These are phyloP conservation scores for Ornithoptera priamus DNA, from an alignment of 2,888 invertebrate genomes.

Conservation along the genomic window DNA sequence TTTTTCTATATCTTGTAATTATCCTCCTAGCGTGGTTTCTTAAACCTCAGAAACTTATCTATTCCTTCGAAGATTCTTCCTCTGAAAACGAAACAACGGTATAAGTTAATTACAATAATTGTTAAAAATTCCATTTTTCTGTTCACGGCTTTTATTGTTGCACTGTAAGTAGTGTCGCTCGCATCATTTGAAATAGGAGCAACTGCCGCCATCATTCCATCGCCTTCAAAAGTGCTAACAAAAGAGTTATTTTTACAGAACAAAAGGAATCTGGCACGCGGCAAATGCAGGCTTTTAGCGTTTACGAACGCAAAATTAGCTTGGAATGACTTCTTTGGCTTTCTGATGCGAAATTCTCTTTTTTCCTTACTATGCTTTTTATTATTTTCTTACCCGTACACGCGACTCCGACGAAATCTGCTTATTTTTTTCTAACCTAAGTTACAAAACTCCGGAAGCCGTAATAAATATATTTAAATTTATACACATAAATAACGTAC, in stretches of 20 bases:
- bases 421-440: background rate
- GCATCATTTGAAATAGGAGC: slow-evolving; percentile 28
- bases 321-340: slow-evolving; percentile 26
- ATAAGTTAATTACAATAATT: background rate
- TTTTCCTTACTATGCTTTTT: background rate
- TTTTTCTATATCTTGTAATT: background rate
- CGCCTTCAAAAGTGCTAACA: slow-evolving; percentile 17
- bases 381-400: background rate
- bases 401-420: background rate
- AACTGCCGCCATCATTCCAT: slow-evolving; percentile 25
- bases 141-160: background rate
- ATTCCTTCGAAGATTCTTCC: background rate
- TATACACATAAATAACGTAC: too few relatives aligned
- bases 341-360: slow-evolving; percentile 15
- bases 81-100: background rate
- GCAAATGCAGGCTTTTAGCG: slow-evolving; percentile 29
- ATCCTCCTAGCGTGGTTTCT: background rate
- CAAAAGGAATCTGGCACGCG: slow-evolving; percentile 26
- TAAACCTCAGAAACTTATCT: background rate
- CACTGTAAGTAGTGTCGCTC: slow-evolving; percentile 15
- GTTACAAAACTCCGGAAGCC: too few relatives aligned
- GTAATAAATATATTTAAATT: too few relatives aligned
- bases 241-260: slow-evolving; percentile 28
- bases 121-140: background rate
- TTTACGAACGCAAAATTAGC: slow-evolving; percentile 30